These are phyloP conservation scores for Athalia circularis DNA, from an alignment of 2,888 invertebrate genomes.

Conservation along the genomic window DNA sequence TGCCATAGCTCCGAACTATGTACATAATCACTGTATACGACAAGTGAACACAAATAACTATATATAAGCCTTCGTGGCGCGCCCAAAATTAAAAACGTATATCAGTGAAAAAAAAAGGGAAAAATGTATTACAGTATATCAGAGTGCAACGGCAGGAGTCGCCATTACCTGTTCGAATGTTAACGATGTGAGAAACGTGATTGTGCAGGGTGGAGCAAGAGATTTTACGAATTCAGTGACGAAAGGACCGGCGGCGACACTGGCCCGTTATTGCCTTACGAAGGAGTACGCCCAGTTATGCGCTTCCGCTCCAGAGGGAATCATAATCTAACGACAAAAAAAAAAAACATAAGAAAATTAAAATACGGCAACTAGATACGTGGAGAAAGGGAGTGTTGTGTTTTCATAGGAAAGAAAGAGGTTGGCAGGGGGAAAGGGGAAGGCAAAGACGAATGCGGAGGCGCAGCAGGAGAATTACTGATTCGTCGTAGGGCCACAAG, in stretches of 20 bases:
- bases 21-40: constrained; percentile 3
- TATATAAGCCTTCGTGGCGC: too few relatives aligned
- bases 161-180: not conserved
- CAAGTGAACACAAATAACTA: constrained; percentile 10
- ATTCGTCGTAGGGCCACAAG: constrained; percentile 39
- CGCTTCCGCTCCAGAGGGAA: constrained; percentile 63
- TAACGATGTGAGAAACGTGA: not conserved
- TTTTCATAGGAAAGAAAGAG: constrained; percentile 16
- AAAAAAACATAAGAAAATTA: not conserved
- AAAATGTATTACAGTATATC: not conserved
- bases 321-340: constrained; percentile 45
- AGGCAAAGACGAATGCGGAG: not conserved
- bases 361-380: constrained; percentile 26
- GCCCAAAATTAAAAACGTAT: not conserved
- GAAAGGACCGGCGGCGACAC: constrained; percentile 58
- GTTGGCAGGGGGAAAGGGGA: not conserved
- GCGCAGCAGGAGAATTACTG: constrained; percentile 29
- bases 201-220: not conserved
- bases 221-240: constrained; percentile 60
- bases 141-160: not conserved
- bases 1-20: constrained; percentile 3
- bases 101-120: too few relatives aligned
- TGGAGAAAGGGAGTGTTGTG: constrained; percentile 41
- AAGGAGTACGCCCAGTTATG: constrained; percentile 59
- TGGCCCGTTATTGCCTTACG: constrained; percentile 62